Conservation (phyloP, 1,140 invertebrate genomes). For the Lordiphosa mommai region DNA sequence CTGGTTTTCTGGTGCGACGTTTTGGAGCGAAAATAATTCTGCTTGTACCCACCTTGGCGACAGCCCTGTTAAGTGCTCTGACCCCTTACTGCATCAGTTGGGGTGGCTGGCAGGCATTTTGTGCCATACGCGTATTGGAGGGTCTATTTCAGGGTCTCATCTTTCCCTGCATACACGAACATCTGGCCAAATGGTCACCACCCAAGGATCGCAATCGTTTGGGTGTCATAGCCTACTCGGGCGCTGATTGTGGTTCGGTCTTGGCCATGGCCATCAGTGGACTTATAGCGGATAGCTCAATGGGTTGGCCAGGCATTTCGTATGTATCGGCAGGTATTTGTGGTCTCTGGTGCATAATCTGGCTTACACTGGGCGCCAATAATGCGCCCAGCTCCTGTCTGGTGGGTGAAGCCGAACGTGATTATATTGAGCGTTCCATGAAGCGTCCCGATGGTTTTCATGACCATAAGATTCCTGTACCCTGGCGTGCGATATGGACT, state of each 20-base stretch:
- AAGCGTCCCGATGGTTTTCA: slow-evolving; percentile 62
- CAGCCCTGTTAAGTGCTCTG: slow-evolving; percentile 72
- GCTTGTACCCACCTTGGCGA: slow-evolving; percentile 81
- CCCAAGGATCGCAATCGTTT: slow-evolving; percentile 82
- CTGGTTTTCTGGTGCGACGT: slow-evolving; percentile 84
- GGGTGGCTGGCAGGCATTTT: slow-evolving; percentile 83
- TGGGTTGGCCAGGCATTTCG: slow-evolving; percentile 90
- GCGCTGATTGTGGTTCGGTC: slow-evolving; percentile 87
- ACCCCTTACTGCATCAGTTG: slow-evolving; percentile 72
- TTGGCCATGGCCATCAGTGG: slow-evolving; percentile 85
- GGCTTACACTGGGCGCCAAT: slow-evolving; percentile 84
- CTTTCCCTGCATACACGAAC: slow-evolving; percentile 88
- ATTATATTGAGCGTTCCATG: slow-evolving; percentile 82
- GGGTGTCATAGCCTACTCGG: slow-evolving; percentile 83
- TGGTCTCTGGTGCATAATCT: slow-evolving; percentile 83
- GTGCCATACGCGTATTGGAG: slow-evolving; percentile 84
- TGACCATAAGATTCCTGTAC: slow-evolving; percentile 79
- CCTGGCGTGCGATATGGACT: slow-evolving; percentile 88
- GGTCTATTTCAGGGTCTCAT: slow-evolving; percentile 90
- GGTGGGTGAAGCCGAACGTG: slow-evolving; percentile 83
- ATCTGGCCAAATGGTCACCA: slow-evolving; percentile 80
- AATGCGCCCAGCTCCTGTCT: slow-evolving; percentile 83
- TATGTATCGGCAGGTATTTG: slow-evolving; percentile 86
- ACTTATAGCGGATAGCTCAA: slow-evolving; percentile 82
- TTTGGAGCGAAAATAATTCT: slow-evolving; percentile 85